A percentile compares a stretch with the other conserved stretches of the same genome.
phyloP scores from a whole-genome alignment of 30 jellyfish, hydroid and myxozoan genomes.

The Chironex yamaguchii region DNA sequence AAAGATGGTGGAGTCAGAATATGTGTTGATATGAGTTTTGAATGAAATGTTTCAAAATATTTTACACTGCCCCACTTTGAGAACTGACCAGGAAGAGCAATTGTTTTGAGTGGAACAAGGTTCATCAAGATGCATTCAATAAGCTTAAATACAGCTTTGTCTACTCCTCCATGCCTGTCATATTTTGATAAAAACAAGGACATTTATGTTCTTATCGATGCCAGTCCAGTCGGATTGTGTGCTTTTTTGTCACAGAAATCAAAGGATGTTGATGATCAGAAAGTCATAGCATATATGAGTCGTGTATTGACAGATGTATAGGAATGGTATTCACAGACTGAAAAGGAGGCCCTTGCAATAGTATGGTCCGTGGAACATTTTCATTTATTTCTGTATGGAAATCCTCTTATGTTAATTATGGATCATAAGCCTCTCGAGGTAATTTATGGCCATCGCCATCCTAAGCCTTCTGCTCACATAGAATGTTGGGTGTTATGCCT shows the following conservation, averaged over 20 bases:
- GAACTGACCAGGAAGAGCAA: conserved; percentile 32
- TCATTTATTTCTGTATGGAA: conserved; percentile 13
- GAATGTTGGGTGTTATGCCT: conserved; percentile 56
- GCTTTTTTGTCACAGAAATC: conserved; percentile 49
- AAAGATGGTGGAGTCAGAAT: no score
- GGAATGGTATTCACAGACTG: conserved; percentile 36
- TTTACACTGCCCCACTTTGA: no score
- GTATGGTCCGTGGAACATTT: conserved; percentile 28
- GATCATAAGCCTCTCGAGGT: conserved; percentile 57
- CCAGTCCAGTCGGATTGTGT: conserved; percentile 45
- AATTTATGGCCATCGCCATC: conserved; percentile 37
- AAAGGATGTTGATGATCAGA: conserved; percentile 28
- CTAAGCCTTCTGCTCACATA: conserved; percentile 49
- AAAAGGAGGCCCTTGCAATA: conserved; percentile 19
- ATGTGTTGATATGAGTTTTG: no score
- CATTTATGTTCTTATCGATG: conserved; percentile 37
- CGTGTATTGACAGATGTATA: conserved; percentile 39
- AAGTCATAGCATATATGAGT: conserved; percentile 50
- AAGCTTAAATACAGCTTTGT: conserved; percentile 4
- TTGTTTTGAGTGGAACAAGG: conserved; percentile 36
- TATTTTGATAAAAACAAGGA: conserved; percentile 59
- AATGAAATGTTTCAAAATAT: no score
- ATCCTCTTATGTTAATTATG: neutral
- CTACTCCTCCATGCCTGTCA: conserved; percentile 48
- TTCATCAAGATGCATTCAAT: conserved; percentile 14